These are phyloP conservation scores for Rhingia rostrata DNA, from an alignment of 2,888 invertebrate genomes.

Conservation along the genomic window DNA sequence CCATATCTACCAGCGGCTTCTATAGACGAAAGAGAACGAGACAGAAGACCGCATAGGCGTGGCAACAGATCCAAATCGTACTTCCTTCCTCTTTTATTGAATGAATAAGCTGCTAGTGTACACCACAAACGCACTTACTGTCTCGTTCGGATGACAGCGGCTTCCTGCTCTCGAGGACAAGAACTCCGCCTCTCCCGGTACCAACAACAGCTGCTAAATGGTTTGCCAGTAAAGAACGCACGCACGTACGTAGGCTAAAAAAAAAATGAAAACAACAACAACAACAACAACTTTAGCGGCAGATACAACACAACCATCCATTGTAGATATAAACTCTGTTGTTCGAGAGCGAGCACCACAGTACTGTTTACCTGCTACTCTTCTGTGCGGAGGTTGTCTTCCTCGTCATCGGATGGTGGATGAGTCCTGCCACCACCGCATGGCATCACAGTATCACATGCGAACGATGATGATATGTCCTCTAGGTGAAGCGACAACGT, in stretches of 20 bases:
- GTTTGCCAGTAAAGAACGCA: background rate
- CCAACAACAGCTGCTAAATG: constrained; percentile 42
- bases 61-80: constrained; percentile 20
- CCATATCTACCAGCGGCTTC: background rate
- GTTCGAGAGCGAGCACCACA: constrained; percentile 32
- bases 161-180: constrained; percentile 10
- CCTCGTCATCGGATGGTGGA: constrained; percentile 4
- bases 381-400: constrained; percentile 20
- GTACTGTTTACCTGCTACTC: constrained; percentile 1
- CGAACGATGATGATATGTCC: constrained; percentile 22
- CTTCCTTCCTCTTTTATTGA: constrained; percentile 35
- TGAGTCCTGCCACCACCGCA: constrained; percentile 4
- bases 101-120: background rate
- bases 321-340: background rate
- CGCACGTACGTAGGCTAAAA: constrained; percentile 44
- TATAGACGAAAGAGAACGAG: background rate
- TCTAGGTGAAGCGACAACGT: constrained; percentile 32
- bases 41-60: constrained; percentile 16
- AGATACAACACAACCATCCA: background rate
- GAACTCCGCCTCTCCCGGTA: constrained; percentile 39
- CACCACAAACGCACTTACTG: constrained; percentile 2
- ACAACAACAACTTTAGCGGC: background rate
- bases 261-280: background rate
- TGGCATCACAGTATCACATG: background rate
- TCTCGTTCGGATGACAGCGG: constrained; percentile 12